A percentile compares a stretch with the other conserved stretches of the same genome.
These are phyloP conservation scores for Dryobotodes eremita DNA, from an alignment of 2,888 invertebrate genomes.

Conservation along the genomic window DNA sequence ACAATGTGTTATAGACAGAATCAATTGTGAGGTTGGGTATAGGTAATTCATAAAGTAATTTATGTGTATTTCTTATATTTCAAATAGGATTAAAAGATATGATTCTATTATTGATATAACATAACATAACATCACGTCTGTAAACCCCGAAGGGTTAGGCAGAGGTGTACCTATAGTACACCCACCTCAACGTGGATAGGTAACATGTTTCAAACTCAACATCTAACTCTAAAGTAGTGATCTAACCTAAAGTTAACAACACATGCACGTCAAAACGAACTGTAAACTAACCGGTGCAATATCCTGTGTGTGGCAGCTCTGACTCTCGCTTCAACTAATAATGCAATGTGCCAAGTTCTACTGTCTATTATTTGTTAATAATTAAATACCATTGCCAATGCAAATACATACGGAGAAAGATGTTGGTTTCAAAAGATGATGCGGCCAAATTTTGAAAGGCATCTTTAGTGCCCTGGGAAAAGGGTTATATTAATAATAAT, in stretches of 20 bases:
- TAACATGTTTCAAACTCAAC: neutral
- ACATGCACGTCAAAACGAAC: constrained; percentile 5
- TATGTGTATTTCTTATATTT: no score
- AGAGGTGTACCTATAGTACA: no score
- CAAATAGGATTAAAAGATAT: no score
- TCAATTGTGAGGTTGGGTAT: neutral
- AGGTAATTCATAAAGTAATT: no score
- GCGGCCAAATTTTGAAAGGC: neutral
- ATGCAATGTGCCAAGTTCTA: constrained; percentile 11
- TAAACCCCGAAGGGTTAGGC: no score
- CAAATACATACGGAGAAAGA: neutral
- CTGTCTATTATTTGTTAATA: constrained; percentile 5
- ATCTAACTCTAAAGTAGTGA: neutral
- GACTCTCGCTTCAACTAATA: constrained; percentile 22
- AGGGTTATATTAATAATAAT: no score
- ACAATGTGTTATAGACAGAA: neutral
- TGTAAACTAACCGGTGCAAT: constrained; percentile 31
- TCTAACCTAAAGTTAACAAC: neutral
- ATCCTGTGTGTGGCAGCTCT: constrained; percentile 22
- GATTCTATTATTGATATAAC: no score
- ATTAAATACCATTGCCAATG: neutral
- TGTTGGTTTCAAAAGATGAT: neutral
- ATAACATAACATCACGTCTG: no score
- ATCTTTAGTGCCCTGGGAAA: neutral
- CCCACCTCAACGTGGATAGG: no score